Base-by-base conservation (phyloP, 2,888 invertebrate species). In the Macaria notata region DNA sequence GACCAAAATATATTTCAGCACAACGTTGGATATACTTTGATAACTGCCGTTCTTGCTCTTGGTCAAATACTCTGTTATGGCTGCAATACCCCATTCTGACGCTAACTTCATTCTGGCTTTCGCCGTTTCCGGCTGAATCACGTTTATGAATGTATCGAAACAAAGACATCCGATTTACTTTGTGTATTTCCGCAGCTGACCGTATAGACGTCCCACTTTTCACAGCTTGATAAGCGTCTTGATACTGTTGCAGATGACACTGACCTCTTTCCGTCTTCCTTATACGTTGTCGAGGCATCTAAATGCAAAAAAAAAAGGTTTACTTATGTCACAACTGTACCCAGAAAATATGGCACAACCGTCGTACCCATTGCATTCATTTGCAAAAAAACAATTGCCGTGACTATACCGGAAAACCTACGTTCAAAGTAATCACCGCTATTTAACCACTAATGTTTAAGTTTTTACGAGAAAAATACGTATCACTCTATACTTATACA, bases 121-220 rank as follows among this genome's bases (percentile, higher is more conserved):
- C 53, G 9, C 9, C 46, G 19, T 36, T 8, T 30, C 33, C 42
- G 8, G 46, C 46, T 29, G 46, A 9, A 50, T 50, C 36, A 29
- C 53, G 42, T 42, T 53, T 53, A 33, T 9, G 53, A 63, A 62
- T 71, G 62, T 63, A 57, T 64, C 56, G 49, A 64, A 71, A 67
- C 65, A 65, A 68, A 66, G 63, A 73, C 65, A 67, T 9, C 3
- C 39, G 46, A n/a, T 52, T 52, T 7, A 52, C 7, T 31, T 30
- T 3, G 9, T 52, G 9, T 31, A 5, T 52, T 39, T 46, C 52
- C 6, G 52, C 39, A 39, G 46, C 46, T 39, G 31, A 6, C 31
- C 52, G 8, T 46, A 52, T n/a, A 30, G 52, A 52, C 29, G 52
- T 31, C n/a, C 52, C 46, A 3, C 3, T 4, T 52, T 52, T 52